A percentile compares a stretch with the other conserved stretches of the same genome.
Conservation (phyloP, 2,888 invertebrate genomes). For the Diabrotica balteata region DNA sequence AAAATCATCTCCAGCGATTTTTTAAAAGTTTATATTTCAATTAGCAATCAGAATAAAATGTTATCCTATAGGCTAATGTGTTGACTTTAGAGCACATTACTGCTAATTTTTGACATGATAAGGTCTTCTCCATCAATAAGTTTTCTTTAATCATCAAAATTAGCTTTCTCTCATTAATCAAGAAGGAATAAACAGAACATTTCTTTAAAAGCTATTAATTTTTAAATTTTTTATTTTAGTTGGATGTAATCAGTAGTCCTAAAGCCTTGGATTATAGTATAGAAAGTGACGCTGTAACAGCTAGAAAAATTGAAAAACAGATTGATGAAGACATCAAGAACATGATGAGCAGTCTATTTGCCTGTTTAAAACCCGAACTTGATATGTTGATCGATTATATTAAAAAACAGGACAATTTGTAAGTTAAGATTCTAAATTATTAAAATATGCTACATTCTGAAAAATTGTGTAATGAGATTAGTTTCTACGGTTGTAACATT, state of each 20-base stretch:
- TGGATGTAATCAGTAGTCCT: constrained; percentile 65
- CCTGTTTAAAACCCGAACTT: constrained; percentile 85
- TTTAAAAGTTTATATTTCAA: too few relatives aligned
- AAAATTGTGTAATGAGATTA: not conserved
- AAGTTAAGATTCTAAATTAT: constrained; percentile 58
- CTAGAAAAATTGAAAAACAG: constrained; percentile 72
- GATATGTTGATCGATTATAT: constrained; percentile 84
- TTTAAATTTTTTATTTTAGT: constrained; percentile 63
- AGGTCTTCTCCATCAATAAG: too few relatives aligned
- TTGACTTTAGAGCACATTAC: too few relatives aligned
- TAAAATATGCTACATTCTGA: not conserved
- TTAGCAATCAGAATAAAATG: too few relatives aligned
- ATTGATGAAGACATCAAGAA: constrained; percentile 81
- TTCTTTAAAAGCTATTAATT: not conserved
- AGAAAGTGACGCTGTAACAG: constrained; percentile 51
- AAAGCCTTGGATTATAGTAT: constrained; percentile 39
- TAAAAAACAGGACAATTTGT: constrained; percentile 91
- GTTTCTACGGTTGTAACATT: not conserved
- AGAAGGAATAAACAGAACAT: not conserved
- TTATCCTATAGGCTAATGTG: too few relatives aligned
- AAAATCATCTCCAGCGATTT: too few relatives aligned
- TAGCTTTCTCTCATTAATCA: too few relatives aligned
- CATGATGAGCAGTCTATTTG: constrained; percentile 91
- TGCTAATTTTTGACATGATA: too few relatives aligned
- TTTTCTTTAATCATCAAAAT: too few relatives aligned